Evolutionary conservation across 2,113 vertebrate genomes (phyloP).

Genomic region (Scalopus aquaticus): DNA sequence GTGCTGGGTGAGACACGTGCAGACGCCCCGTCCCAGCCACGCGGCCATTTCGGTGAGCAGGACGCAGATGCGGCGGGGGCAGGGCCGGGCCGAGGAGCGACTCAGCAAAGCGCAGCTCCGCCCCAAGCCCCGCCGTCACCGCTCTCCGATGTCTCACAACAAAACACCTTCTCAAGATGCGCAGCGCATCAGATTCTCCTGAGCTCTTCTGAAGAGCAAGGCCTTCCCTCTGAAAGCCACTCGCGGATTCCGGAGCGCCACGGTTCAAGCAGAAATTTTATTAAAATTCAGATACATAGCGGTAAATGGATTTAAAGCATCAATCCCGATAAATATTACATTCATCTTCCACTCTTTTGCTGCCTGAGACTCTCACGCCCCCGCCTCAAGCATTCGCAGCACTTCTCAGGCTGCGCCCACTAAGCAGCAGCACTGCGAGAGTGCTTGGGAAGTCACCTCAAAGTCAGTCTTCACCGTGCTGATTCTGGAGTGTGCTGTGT

Average conservation of each 20-base stretch:
- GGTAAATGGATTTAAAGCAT: slow-evolving; percentile 42
- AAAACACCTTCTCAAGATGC: neutral
- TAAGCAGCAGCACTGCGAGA: neutral
- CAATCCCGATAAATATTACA: slow-evolving; percentile 1
- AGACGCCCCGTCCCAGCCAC: neutral
- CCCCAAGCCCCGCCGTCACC: neutral
- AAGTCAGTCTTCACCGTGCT: no score
- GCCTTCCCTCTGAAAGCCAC: neutral
- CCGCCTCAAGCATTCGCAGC: neutral
- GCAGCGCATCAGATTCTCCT: neutral
- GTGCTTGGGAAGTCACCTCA: neutral
- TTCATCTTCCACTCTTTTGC: neutral
- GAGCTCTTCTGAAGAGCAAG: neutral
- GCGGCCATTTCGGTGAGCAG: neutral
- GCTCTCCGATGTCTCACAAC: neutral
- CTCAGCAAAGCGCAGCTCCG: neutral
- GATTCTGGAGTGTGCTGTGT: no score
- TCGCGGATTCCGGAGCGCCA: neutral
- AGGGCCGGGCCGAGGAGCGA: no score
- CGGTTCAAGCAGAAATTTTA: neutral
- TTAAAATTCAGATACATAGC: neutral
- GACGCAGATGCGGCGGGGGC: neutral
- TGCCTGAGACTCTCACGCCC: neutral
- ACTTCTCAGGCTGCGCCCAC: neutral
- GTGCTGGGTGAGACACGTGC: neutral